Percentiles rank a stretch among this genome's conserved stretches.
These are phyloP conservation scores for Vulpes ferrilata DNA, from an alignment of 2,113 vertebrate genomes.

Conservation along the genomic window DNA sequence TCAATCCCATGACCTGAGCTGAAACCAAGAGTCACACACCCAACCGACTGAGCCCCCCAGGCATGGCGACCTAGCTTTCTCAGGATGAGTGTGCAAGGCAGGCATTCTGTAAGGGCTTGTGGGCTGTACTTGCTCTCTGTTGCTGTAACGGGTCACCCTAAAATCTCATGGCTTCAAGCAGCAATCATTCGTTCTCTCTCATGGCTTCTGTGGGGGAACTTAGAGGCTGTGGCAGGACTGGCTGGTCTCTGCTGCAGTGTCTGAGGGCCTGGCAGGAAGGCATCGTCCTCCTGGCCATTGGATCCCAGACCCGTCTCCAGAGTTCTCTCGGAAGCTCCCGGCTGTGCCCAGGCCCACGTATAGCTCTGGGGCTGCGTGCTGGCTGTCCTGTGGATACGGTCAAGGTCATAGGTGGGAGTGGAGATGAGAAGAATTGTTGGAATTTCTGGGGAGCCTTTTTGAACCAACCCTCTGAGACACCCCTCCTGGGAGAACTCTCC, in stretches of 20 bases:
- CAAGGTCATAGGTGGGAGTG: background rate
- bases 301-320: rapidly evolving
- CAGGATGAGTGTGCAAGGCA: background rate
- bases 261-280: background rate
- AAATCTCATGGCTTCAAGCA: background rate
- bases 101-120: too few relatives aligned
- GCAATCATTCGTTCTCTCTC: background rate
- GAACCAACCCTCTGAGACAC: background rate
- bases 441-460: background rate
- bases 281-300: background rate
- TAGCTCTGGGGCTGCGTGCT: too few relatives aligned
- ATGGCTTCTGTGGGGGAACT: background rate
- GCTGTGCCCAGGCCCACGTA: rapidly evolving
- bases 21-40: background rate
- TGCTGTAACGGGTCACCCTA: background rate
- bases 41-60: background rate
- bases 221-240: background rate
- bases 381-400: too few relatives aligned
- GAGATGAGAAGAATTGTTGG: background rate
- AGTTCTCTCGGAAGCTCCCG: background rate
- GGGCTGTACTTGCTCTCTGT: too few relatives aligned
- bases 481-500: background rate
- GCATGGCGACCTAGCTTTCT: background rate
- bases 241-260: background rate
- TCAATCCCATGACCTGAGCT: background rate